Evolutionary conservation across 2,888 invertebrate genomes (phyloP), one percentile per base, ranked within the genome.

Genomic region (Neoaliturus tenellus): DNA sequence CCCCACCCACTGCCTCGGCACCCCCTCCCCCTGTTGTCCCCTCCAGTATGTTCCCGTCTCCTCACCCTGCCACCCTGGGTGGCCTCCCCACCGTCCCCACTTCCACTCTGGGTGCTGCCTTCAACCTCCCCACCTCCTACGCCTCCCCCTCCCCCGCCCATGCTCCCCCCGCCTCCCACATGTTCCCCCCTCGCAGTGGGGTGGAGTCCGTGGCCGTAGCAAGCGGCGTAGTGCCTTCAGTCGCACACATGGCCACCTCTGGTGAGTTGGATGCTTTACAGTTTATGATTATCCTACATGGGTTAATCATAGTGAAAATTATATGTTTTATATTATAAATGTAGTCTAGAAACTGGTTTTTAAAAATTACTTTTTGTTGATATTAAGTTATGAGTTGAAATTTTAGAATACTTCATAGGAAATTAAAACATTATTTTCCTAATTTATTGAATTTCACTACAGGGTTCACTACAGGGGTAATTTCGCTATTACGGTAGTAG

Each of bases 1-100:
- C 28, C 62, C 67, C 48, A 8, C 20, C 80, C 28, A 55, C 78
- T 28, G 25, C 35, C 62, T 23, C 39, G 17, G 55, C 83, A 12
- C 55, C 83, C 6, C 73, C 23, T 25, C 82, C 83, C 10, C 78
- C 83, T 39, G 39, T 83, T 10, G 62, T 73, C 14, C 80, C 83
- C 10, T 5, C 78, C 14, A 55, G 28, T 8, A 69, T 55, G 69
- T 69, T 81, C 23, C 75, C 78, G 28, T 62, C 85, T 23, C 86
- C 85, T 14, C 91, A 92, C 51, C 92, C 92, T 88, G 90, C 93
- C 8, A 92, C 92, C 39, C 91, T 92, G 89, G 92, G 92, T 31
- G 92, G 91, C 84, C 90, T 87, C 88, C 89, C 88, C 89, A 88
- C 86, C 31, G 88, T 89, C 14, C 82, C 82, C 23, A 17, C 73